Evolutionary conservation across 2,888 invertebrate genomes (phyloP).

Genomic region (Gymnosoma rotundatum): DNA sequence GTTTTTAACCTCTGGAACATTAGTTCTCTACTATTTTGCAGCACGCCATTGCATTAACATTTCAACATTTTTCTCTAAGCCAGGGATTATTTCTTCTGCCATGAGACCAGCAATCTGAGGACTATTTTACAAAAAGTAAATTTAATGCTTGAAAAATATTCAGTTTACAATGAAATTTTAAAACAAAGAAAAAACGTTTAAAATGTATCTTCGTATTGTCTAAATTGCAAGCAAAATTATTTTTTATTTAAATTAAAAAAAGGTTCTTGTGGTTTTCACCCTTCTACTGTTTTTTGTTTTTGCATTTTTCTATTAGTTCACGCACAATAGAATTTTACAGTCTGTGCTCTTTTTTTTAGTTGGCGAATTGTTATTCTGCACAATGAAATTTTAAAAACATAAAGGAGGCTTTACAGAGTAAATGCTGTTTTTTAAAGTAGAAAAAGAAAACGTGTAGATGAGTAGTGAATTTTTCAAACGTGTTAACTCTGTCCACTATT

Average conservation of each 20-base stretch:
- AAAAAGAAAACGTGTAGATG: background rate
- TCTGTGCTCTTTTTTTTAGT: constrained; percentile 32
- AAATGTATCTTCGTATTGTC: background rate
- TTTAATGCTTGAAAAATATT: background rate
- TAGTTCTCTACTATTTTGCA: no score
- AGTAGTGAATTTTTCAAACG: background rate
- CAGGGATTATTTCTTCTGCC: no score
- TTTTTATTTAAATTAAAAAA: constrained; percentile 58
- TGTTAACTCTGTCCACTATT: background rate
- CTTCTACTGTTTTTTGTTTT: constrained; percentile 8
- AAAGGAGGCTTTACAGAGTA: constrained; percentile 30
- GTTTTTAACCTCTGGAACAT: no score
- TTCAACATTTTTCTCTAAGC: no score
- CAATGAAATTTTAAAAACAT: constrained; percentile 17
- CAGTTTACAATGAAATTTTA: background rate
- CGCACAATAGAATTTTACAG: constrained; percentile 68
- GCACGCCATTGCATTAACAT: no score
- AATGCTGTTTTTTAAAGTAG: background rate
- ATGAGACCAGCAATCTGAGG: no score
- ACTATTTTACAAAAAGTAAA: no score
- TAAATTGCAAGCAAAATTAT: background rate
- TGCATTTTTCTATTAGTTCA: constrained; percentile 51
- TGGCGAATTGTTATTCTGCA: background rate
- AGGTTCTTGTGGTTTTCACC: constrained; percentile 59
- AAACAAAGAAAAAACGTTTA: background rate